These are phyloP conservation scores for Galerucella pusilla DNA, from an alignment of 2,888 invertebrate species.

Conservation along the genomic window DNA sequence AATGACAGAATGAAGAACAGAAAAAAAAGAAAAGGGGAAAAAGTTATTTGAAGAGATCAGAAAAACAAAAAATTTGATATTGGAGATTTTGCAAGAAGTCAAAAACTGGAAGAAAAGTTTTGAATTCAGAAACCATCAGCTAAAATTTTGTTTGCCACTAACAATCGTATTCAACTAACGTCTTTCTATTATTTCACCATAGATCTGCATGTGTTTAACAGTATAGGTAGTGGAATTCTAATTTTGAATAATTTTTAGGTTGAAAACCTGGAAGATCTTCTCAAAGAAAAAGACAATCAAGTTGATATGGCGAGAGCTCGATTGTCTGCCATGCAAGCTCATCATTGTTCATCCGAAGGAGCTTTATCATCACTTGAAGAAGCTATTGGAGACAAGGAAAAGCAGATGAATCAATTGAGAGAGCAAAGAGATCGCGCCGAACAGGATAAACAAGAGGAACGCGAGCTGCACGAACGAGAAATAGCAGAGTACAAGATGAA, in stretches of 20 bases:
- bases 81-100: too few relatives aligned
- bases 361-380: slow-evolving; percentile 94
- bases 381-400: slow-evolving; percentile 95
- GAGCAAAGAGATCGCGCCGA: slow-evolving; percentile 96
- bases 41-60: too few relatives aligned
- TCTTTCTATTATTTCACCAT: neutral
- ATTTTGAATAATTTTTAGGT: slow-evolving; percentile 71
- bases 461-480: slow-evolving; percentile 92
- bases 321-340: slow-evolving; percentile 92
- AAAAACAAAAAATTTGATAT: too few relatives aligned
- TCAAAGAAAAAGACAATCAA: slow-evolving; percentile 98
- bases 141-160: too few relatives aligned
- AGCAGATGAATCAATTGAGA: slow-evolving; percentile 92
- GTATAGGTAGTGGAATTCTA: neutral
- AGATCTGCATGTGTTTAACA: neutral
- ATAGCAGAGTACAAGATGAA: slow-evolving; percentile 96
- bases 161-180: too few relatives aligned
- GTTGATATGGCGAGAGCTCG: slow-evolving; percentile 94
- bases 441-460: slow-evolving; percentile 95
- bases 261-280: slow-evolving; percentile 95
- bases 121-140: too few relatives aligned
- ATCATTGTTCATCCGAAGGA: slow-evolving; percentile 93
- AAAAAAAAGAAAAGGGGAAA: too few relatives aligned
- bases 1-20: too few relatives aligned
- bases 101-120: too few relatives aligned